Conservation (phyloP, 2,113 vertebrate genomes). For the Acanthisitta chloris region DNA sequence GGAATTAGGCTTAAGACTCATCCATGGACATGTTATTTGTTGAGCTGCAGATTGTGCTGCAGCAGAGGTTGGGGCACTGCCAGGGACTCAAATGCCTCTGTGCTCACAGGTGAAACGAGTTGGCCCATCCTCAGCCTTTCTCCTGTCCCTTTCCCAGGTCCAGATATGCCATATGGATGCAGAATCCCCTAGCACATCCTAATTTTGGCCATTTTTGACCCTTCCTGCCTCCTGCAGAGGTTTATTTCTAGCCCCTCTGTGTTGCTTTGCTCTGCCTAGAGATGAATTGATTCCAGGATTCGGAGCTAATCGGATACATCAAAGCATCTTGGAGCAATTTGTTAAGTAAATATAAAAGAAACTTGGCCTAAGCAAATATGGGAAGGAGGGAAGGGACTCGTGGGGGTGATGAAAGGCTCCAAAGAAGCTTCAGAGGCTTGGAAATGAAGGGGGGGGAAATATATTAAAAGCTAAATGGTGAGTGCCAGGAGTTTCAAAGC, state of each 20-base stretch:
- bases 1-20: not conserved
- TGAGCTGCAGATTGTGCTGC: not conserved
- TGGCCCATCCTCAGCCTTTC: not conserved
- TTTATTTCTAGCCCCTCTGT: not conserved
- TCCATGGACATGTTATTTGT: not conserved
- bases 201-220: rapidly evolving
- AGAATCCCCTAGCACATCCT: not conserved
- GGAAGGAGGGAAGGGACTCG: rapidly evolving
- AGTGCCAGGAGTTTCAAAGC: not conserved
- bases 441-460: not conserved
- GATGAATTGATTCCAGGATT: not conserved
- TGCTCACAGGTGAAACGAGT: not conserved
- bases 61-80: not conserved
- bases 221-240: not conserved
- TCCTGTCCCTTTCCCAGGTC: not conserved
- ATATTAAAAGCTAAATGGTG: not conserved
- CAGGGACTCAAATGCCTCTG: not conserved
- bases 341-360: not conserved
- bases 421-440: slow-evolving; percentile 17
- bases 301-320: not conserved
- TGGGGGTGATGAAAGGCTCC: not conserved
- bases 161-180: rapidly evolving
- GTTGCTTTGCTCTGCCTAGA: not conserved
- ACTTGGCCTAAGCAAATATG: not conserved
- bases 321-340: not conserved